Percentiles rank a stretch among this genome's conserved stretches.
These are phyloP conservation scores for Lucifuga dentata DNA, from an alignment of 2,113 vertebrate genomes.

Conservation along the genomic window DNA sequence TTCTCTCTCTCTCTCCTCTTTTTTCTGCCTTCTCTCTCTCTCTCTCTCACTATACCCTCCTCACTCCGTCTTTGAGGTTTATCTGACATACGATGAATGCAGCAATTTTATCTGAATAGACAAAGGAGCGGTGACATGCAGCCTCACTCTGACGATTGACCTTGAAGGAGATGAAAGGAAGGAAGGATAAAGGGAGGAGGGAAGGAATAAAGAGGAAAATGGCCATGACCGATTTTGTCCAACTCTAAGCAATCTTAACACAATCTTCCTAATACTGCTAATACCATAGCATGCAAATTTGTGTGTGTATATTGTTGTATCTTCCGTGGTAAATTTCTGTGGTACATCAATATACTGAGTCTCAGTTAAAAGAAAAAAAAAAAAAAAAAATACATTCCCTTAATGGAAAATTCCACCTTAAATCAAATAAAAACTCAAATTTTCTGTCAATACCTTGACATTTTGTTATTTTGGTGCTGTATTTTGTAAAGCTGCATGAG, in stretches of 20 bases:
- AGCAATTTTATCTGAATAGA: constrained; percentile 84
- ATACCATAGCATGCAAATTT: background rate
- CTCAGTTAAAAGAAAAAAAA: too few relatives aligned
- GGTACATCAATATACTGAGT: too few relatives aligned
- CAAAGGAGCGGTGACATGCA: constrained; percentile 80
- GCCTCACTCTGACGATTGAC: constrained; percentile 77
- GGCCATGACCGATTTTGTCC: constrained; percentile 39
- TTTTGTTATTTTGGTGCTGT: background rate
- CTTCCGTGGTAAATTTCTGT: too few relatives aligned
- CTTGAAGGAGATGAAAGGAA: constrained; percentile 78
- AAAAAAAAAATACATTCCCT: background rate
- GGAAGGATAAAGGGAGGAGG: constrained; percentile 39
- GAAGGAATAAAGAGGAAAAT: constrained; percentile 49
- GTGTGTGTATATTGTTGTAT: constrained; percentile 1
- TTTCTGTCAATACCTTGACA: too few relatives aligned
- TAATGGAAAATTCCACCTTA: background rate
- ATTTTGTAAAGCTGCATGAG: background rate
- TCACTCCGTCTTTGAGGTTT: constrained; percentile 76
- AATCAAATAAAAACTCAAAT: background rate
- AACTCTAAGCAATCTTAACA: constrained; percentile 29
- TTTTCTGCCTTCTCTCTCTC: constrained; percentile 44
- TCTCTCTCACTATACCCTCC: constrained; percentile 40
- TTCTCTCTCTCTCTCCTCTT: constrained; percentile 35
- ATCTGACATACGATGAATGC: constrained; percentile 85
- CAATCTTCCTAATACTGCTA: background rate